Conservation (phyloP, 2,888 invertebrate species). For the Lycophotia porphyrea region DNA sequence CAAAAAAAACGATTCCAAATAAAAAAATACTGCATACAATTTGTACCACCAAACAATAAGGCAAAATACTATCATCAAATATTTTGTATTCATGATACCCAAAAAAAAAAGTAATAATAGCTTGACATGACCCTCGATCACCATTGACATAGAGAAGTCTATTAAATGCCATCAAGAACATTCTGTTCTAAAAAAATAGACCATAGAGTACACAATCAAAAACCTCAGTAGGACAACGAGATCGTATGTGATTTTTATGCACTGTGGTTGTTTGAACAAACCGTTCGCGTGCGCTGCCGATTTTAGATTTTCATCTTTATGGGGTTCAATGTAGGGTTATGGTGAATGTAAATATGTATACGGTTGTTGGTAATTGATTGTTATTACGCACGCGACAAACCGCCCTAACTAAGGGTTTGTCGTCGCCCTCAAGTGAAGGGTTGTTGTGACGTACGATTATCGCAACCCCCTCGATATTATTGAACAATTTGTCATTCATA, state of each 20-base stretch:
- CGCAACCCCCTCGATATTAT: slow-evolving; percentile 82
- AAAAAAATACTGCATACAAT: slow-evolving; percentile 17
- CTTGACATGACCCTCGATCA: slow-evolving; percentile 55
- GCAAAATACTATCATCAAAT: slow-evolving; percentile 49
- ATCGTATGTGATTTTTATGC: slow-evolving; percentile 37
- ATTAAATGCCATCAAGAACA: slow-evolving; percentile 58
- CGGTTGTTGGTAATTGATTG: slow-evolving; percentile 68
- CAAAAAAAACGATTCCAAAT: not conserved
- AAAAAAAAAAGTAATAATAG: slow-evolving; percentile 54
- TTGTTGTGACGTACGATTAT: slow-evolving; percentile 74
- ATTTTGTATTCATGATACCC: slow-evolving; percentile 52
- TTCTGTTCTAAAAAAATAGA: slow-evolving; percentile 33
- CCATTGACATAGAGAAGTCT: slow-evolving; percentile 58
- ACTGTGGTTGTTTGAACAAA: slow-evolving; percentile 50
- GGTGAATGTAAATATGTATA: slow-evolving; percentile 2
- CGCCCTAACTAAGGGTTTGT: slow-evolving; percentile 76
- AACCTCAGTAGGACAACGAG: slow-evolving; percentile 42
- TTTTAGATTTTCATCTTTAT: slow-evolving; percentile 38
- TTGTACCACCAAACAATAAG: slow-evolving; percentile 30
- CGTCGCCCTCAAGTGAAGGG: slow-evolving; percentile 77
- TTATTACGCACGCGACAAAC: slow-evolving; percentile 81
- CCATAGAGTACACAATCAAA: slow-evolving; percentile 17
- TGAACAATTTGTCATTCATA: slow-evolving; percentile 78
- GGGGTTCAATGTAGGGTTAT: slow-evolving; percentile 32
- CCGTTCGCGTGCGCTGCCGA: not conserved